These are phyloP conservation scores for Formica aserva DNA, from an alignment of 2,888 invertebrate species.

Conservation along the genomic window DNA sequence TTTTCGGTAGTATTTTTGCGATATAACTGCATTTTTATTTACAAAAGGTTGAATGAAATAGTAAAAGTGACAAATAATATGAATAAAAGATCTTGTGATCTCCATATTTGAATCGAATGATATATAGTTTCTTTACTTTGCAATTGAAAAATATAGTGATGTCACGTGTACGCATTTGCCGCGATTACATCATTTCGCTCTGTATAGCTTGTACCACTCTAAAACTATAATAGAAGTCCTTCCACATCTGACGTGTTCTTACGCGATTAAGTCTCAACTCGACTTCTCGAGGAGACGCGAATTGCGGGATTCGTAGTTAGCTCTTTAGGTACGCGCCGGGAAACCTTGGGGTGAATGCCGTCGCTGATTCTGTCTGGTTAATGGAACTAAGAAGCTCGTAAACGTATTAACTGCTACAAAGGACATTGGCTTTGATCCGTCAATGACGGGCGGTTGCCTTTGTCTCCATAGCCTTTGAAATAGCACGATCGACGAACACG, in stretches of 20 bases:
- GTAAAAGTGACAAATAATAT: background rate
- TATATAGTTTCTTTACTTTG: background rate
- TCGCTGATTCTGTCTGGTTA: slow-evolving; percentile 53
- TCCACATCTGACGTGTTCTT: slow-evolving; percentile 19
- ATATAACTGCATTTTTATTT: background rate
- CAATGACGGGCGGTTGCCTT: slow-evolving; percentile 63
- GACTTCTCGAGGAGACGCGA: slow-evolving; percentile 33
- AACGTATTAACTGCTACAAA: slow-evolving; percentile 74
- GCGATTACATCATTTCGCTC: slow-evolving; percentile 4
- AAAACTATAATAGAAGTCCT: slow-evolving; percentile 31
- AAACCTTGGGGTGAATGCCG: slow-evolving; percentile 6
- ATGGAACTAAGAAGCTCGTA: slow-evolving; percentile 71
- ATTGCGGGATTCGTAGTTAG: slow-evolving; percentile 41
- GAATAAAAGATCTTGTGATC: slow-evolving; percentile 17
- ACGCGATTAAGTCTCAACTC: slow-evolving; percentile 31
- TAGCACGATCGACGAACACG: background rate
- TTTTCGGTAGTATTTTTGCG: slow-evolving; percentile 5
- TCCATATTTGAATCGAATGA: background rate
- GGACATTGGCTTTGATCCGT: slow-evolving; percentile 75
- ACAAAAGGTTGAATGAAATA: background rate
- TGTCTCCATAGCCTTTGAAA: background rate
- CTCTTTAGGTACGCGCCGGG: slow-evolving; percentile 23
- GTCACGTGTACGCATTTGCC: background rate
- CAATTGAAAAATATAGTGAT: slow-evolving; percentile 1
- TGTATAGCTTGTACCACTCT: background rate